phyloP scores from a whole-genome alignment of 1,140 invertebrate species.

The Tetranychus cinnabarinus region DNA sequence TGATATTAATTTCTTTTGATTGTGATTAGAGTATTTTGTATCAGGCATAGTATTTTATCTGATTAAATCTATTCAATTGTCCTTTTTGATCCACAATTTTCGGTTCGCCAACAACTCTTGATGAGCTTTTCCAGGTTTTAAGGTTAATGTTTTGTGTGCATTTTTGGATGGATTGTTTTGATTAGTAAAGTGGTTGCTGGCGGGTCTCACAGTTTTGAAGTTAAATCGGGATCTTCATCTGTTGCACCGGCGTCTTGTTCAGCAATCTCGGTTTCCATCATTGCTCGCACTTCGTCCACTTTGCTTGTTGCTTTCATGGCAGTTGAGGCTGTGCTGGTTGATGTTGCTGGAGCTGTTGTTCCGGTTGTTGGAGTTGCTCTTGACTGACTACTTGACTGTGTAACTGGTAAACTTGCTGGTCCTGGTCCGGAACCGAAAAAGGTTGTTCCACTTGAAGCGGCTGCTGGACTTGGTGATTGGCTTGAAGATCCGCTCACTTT shows the following conservation, averaged over 20 bases:
- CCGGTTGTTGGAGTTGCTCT: not conserved
- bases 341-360: not conserved
- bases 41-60: no score
- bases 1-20: no score
- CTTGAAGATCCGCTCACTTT: not conserved
- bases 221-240: slow-evolving; percentile 9
- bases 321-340: not conserved
- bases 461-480: not conserved
- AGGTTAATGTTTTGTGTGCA: no score
- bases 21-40: no score
- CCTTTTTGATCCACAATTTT: no score
- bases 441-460: not conserved
- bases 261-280: slow-evolving; percentile 19
- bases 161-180: no score
- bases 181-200: no score
- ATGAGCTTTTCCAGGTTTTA: no score
- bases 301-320: not conserved
- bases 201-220: slow-evolving; percentile 1
- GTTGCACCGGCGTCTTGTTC: slow-evolving; percentile 17
- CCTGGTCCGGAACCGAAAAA: not conserved
- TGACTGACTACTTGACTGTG: not conserved
- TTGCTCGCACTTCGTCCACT: slow-evolving; percentile 10
- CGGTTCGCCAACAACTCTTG: no score
- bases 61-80: no score
- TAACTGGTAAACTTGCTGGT: no score